phyloP scores from a whole-genome alignment of 1,140 invertebrate genomes.

The Pseudomyrmex dendroicus region DNA sequence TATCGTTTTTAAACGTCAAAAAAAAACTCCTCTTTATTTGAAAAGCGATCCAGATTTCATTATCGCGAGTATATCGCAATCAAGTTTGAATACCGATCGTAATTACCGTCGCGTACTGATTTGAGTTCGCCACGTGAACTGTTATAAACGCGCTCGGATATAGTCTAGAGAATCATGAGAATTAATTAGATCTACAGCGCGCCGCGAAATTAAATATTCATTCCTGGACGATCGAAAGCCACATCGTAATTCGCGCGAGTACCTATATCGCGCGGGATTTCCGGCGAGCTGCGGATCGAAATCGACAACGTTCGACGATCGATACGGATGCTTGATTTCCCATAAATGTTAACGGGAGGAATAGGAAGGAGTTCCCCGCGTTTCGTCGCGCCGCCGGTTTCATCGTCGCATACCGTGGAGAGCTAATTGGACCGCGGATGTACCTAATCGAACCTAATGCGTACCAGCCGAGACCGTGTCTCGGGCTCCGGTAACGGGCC shows the following conservation, averaged over 20 bases:
- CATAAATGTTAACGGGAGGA: conserved; percentile 16
- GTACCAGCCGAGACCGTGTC: conserved; percentile 54
- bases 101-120: conserved; percentile 1
- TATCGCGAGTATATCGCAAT: conserved; percentile 9
- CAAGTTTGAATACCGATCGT: conserved; percentile 17
- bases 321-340: conserved; percentile 25
- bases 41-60: conserved; percentile 7
- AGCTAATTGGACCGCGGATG: conserved; percentile 67
- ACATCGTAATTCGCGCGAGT: neutral
- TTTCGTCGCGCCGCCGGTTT: conserved; percentile 13
- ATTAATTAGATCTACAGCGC: conserved; percentile 23
- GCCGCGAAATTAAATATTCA: conserved; percentile 28
- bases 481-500: conserved; percentile 55
- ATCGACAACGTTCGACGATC: conserved; percentile 4
- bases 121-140: neutral
- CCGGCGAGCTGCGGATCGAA: neutral
- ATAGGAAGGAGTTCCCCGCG: neutral
- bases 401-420: conserved; percentile 42
- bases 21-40: neutral
- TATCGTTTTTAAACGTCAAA: neutral
- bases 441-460: conserved; percentile 67
- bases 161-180: neutral
- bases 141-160: neutral
- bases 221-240: neutral
- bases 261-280: neutral